Evolutionary conservation across 2,888 invertebrate species (phyloP).

Genomic region (Lymantria dispar): DNA sequence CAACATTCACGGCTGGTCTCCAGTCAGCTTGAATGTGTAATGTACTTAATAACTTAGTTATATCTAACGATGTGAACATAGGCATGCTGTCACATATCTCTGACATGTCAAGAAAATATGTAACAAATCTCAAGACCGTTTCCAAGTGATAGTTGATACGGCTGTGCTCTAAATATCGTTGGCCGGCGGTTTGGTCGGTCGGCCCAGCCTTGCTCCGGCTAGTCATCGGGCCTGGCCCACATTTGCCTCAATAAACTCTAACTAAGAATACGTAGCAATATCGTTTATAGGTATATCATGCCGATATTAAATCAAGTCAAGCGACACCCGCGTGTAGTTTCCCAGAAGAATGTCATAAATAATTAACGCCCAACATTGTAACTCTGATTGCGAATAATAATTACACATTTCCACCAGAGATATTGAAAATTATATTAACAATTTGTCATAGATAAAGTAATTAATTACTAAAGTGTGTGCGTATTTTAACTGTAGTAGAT

Average conservation of each 20-base stretch:
- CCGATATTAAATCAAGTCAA: slow-evolving; percentile 26
- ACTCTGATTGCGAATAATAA: slow-evolving; percentile 9
- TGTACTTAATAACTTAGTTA: not conserved
- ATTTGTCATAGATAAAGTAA: not conserved
- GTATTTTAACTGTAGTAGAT: not conserved
- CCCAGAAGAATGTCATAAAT: slow-evolving; percentile 16
- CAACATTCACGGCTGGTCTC: too few relatives aligned
- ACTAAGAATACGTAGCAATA: slow-evolving; percentile 16
- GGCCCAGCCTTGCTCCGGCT: slow-evolving; percentile 38
- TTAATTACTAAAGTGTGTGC: not conserved
- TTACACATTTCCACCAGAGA: not conserved
- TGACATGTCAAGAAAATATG: not conserved
- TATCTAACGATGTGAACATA: not conserved
- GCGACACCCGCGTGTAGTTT: slow-evolving; percentile 20
- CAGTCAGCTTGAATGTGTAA: too few relatives aligned
- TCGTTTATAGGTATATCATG: slow-evolving; percentile 26
- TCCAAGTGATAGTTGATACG: slow-evolving; percentile 32
- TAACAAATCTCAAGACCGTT: slow-evolving; percentile 5
- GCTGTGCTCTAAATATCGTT: slow-evolving; percentile 34
- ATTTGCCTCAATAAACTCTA: slow-evolving; percentile 37
- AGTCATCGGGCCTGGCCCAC: slow-evolving; percentile 41
- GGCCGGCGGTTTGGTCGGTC: slow-evolving; percentile 32
- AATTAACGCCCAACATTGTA: slow-evolving; percentile 13
- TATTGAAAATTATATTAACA: not conserved
- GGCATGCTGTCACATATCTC: not conserved